These are phyloP conservation scores for Heterochromis multidens DNA, from an alignment of 2,113 vertebrate genomes.

Conservation along the genomic window DNA sequence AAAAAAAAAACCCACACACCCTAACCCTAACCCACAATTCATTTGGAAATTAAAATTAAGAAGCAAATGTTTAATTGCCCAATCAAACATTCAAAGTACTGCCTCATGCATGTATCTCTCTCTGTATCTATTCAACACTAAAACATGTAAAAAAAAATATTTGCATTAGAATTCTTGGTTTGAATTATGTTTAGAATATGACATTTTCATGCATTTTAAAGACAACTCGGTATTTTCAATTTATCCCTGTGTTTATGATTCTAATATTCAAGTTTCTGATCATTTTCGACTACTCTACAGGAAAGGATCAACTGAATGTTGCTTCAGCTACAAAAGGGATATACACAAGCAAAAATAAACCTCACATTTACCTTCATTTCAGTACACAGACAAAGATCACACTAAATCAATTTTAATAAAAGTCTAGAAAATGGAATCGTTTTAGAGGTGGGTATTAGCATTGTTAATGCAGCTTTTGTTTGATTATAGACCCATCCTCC, in stretches of 20 bases:
- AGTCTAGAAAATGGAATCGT: background rate
- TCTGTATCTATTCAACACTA: background rate
- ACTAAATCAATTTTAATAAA: background rate
- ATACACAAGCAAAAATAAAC: background rate
- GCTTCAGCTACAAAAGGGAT: background rate
- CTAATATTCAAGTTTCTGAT: background rate
- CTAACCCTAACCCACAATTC: background rate
- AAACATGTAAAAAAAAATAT: background rate
- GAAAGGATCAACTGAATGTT: background rate
- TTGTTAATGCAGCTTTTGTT: background rate
- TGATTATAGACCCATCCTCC: too few relatives aligned
- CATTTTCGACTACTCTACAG: background rate
- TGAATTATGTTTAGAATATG: background rate
- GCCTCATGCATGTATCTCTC: background rate
- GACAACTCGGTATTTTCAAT: background rate
- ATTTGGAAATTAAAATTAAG: background rate
- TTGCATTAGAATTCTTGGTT: background rate
- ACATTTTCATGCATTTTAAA: background rate
- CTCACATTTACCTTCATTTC: background rate
- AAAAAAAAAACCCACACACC: background rate
- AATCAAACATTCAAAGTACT: background rate
- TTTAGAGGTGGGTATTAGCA: background rate
- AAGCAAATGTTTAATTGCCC: background rate
- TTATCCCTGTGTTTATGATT: background rate
- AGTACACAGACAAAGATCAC: background rate